Percentiles rank a stretch among this genome's conserved stretches.
These are phyloP conservation scores for Phaedon cochleariae DNA, from an alignment of 2,888 invertebrate genomes.

Conservation along the genomic window DNA sequence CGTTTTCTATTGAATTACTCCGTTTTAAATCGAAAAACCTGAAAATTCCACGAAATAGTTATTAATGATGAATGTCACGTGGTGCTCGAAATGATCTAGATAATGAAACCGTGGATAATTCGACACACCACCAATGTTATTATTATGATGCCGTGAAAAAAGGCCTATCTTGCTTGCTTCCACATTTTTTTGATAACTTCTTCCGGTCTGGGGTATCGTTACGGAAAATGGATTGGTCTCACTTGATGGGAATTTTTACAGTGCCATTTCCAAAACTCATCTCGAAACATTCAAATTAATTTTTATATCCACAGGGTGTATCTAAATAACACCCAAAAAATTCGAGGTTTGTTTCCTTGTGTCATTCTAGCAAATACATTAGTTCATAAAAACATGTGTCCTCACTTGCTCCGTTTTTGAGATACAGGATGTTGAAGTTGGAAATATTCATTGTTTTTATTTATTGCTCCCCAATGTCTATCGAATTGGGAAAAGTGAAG, in stretches of 20 bases:
- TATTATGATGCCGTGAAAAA: conserved; percentile 17
- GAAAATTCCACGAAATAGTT: conserved; percentile 33
- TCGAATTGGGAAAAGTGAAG: not conserved
- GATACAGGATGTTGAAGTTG: too few species aligned
- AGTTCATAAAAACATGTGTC: too few species aligned
- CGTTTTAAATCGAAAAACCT: conserved; percentile 34
- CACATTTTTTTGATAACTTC: conserved; percentile 17
- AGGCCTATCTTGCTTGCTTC: conserved; percentile 12
- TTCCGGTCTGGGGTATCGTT: conserved; percentile 18
- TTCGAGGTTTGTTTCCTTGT: too few species aligned
- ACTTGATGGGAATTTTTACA: not conserved
- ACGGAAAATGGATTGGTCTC: not conserved
- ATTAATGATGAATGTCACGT: conserved; percentile 34
- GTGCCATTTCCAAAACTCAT: not conserved
- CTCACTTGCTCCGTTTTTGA: too few species aligned
- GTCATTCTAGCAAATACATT: not conserved
- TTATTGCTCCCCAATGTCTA: too few species aligned
- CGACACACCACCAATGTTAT: not conserved
- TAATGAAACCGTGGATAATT: conserved; percentile 29
- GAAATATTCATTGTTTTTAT: too few species aligned
- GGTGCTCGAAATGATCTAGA: conserved; percentile 32
- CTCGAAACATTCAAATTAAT: not conserved
- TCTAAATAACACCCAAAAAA: too few species aligned
- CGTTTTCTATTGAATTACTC: conserved; percentile 35
- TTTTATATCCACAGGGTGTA: too few species aligned